Percentiles rank a stretch among this genome's conserved stretches.
These are phyloP conservation scores for Spilosoma lubricipeda DNA, from an alignment of 2,888 invertebrate genomes.

Conservation along the genomic window DNA sequence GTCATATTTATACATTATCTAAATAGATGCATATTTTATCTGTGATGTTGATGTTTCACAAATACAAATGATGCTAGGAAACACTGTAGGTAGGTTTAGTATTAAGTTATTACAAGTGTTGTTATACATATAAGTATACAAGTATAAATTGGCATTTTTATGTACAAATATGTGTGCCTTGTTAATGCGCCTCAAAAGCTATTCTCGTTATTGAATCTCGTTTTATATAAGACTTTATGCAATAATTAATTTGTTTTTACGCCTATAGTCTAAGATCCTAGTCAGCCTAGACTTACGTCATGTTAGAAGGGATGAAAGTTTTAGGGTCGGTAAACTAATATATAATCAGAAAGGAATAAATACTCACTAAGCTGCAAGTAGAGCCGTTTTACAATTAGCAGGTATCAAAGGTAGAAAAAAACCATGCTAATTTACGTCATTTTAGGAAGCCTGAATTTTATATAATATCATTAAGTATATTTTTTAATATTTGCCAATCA, in stretches of 20 bases:
- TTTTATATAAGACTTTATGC: slow-evolving; percentile 12
- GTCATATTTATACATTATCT: slow-evolving; percentile 22
- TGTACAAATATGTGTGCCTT: slow-evolving; percentile 50
- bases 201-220: slow-evolving; percentile 20
- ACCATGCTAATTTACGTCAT: too few species aligned
- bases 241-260: slow-evolving; percentile 5
- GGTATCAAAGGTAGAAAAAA: too few species aligned
- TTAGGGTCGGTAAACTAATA: too few species aligned
- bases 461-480: too few species aligned
- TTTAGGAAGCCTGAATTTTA: too few species aligned
- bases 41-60: slow-evolving; percentile 26
- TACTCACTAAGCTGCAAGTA: too few species aligned
- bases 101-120: slow-evolving; percentile 11
- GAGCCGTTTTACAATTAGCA: too few species aligned
- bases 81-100: slow-evolving; percentile 13
- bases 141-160: slow-evolving; percentile 24
- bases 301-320: too few species aligned
- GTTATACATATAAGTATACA: slow-evolving; percentile 32
- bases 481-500: too few species aligned
- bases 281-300: too few species aligned
- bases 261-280: too few species aligned
- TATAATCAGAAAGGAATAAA: too few species aligned
- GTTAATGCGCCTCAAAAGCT: slow-evolving; percentile 43
- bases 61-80: slow-evolving; percentile 30
- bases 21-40: slow-evolving; percentile 18